Percentiles rank a stretch among this genome's conserved stretches.
These are phyloP conservation scores for Piaya cayana DNA, from an alignment of 2,113 vertebrate genomes.

Conservation along the genomic window DNA sequence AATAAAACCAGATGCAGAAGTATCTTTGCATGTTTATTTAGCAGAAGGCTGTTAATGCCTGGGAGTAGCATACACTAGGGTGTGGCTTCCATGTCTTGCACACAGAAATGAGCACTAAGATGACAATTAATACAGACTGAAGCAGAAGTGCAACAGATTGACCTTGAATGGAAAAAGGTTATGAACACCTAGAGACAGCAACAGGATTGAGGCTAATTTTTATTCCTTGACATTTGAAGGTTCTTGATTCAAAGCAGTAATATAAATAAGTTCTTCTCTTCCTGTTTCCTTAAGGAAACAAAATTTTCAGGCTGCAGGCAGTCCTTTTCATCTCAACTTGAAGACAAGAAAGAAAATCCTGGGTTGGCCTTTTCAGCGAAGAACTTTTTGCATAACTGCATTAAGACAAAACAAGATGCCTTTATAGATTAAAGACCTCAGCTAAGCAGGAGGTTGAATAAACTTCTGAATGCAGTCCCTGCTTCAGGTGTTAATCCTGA, in stretches of 20 bases:
- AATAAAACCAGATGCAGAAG: slow-evolving; percentile 64
- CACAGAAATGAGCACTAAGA: neutral
- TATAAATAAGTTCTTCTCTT: neutral
- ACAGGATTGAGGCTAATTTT: neutral
- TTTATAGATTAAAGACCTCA: neutral
- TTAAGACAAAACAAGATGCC: slow-evolving; percentile 23
- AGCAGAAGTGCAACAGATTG: neutral
- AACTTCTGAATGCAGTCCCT: neutral
- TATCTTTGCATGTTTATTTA: slow-evolving; percentile 57
- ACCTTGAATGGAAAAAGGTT: neutral
- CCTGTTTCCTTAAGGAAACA: slow-evolving; percentile 40
- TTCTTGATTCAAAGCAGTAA: neutral
- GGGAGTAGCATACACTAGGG: slow-evolving; percentile 37
- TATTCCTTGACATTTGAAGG: slow-evolving; percentile 1
- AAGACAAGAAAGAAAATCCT: slow-evolving; percentile 21
- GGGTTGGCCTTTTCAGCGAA: neutral
- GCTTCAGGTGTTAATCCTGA: neutral
- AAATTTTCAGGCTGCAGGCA: slow-evolving; percentile 29
- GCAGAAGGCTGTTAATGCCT: slow-evolving; percentile 36
- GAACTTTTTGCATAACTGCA: neutral
- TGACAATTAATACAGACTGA: slow-evolving; percentile 26
- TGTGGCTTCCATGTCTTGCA: slow-evolving; percentile 43
- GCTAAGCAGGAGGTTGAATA: neutral
- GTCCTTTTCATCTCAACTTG: slow-evolving; percentile 26
- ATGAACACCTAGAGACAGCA: neutral